Conservation (phyloP, 2,888 invertebrate species). For the Chydorus sphaericus region DNA sequence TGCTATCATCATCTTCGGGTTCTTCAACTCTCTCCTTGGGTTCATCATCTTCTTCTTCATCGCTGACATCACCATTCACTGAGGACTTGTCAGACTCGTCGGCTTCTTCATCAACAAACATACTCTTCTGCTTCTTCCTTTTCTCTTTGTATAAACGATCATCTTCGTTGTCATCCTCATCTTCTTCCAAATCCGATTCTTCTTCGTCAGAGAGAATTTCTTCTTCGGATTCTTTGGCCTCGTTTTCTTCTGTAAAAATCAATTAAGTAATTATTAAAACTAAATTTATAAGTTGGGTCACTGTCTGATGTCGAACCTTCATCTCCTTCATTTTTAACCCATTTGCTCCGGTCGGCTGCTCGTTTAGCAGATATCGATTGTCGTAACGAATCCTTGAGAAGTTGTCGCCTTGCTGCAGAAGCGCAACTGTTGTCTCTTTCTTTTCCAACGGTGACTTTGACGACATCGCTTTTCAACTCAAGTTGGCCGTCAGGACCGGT, state of each 20-base stretch:
- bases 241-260: background rate
- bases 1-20: constrained; percentile 12
- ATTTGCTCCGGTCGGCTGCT: constrained; percentile 21
- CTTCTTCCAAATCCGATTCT: constrained; percentile 7
- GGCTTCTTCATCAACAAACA: constrained; percentile 19
- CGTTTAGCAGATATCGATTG: constrained; percentile 22
- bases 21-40: constrained; percentile 29
- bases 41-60: constrained; percentile 39
- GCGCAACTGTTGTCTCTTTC: background rate
- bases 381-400: background rate
- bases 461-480: constrained; percentile 22
- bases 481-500: constrained; percentile 25
- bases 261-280: background rate
- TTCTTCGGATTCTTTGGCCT: background rate
- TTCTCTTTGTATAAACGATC: constrained; percentile 15
- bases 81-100: constrained; percentile 8
- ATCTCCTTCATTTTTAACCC: constrained; percentile 27
- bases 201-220: background rate
- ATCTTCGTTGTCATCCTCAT: constrained; percentile 22
- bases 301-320: background rate
- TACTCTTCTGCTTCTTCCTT: background rate
- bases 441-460: background rate
- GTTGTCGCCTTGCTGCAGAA: background rate
- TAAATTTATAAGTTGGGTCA: background rate
- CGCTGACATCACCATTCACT: constrained; percentile 19